Conservation (phyloP, 2,113 vertebrate genomes). For the Neotoma lepida region DNA sequence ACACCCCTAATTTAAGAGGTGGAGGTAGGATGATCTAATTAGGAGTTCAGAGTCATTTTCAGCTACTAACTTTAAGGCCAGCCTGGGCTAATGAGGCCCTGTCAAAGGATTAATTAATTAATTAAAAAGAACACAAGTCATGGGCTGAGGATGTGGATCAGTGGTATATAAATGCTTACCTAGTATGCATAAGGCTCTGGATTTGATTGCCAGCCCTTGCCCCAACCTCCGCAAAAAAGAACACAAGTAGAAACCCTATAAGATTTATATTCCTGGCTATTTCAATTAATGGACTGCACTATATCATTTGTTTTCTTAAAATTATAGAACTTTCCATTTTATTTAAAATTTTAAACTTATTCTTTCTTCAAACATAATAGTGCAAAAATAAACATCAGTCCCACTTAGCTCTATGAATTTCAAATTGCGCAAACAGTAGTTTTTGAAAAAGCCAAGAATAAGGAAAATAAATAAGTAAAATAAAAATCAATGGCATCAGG, state of each 20-base stretch:
- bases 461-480: neutral
- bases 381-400: slow-evolving; percentile 8
- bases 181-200: neutral
- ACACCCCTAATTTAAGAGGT: neutral
- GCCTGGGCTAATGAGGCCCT: neutral
- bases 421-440: slow-evolving; percentile 42
- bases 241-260: slow-evolving; percentile 1
- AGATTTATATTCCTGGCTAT: slow-evolving; percentile 14
- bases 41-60: neutral
- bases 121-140: neutral
- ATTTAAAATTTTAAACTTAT: slow-evolving; percentile 55
- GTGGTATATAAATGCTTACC: neutral
- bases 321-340: neutral
- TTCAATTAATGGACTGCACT: slow-evolving; percentile 45
- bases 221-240: neutral
- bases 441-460: slow-evolving; percentile 32
- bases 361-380: slow-evolving; percentile 51
- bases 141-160: neutral
- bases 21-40: neutral
- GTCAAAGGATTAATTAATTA: neutral
- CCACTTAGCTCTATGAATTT: slow-evolving; percentile 25
- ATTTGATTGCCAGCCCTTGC: neutral
- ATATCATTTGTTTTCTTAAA: slow-evolving; percentile 1
- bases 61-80: neutral
- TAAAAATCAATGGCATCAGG: neutral